Base-by-base conservation (phyloP, 2,888 invertebrate species). In the Thera obeliscata region DNA sequence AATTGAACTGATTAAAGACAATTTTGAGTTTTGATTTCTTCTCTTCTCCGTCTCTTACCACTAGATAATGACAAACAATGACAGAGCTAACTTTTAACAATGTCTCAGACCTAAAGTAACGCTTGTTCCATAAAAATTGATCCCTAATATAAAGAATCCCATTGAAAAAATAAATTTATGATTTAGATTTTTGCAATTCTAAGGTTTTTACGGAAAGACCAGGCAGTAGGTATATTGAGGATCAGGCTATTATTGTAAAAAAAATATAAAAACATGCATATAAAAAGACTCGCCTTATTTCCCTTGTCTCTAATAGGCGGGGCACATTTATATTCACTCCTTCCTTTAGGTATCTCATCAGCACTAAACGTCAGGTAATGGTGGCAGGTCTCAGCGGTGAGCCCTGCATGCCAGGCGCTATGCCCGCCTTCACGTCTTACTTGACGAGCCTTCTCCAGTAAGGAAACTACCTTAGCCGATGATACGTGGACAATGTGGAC, bases 311-410 rank as follows among this genome's bases (percentile, higher is more conserved):
- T 90, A 67, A 97, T 96, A 0, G 96, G 96, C 2, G 96, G 96
- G 66, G 95, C 95, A 72, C 96, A 96, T 80, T 96, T 97, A 78
- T 94, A 96, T 81, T 96, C 95, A 43, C 96, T 96, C 36, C 90
- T 94, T 3, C 94, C 94, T 48, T 94, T 90, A 3, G 95, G 95
- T 43, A 97, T 94, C 63, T 95, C 90, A 75, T 96, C 96, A 0
- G 96, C 94, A 55, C 91, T 89, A 43, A 97, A 86, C 0, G 94
- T 91, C 38, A 97, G 87, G 82, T 96, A 96, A 82, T 96, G 97
- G 74, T 96, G 95, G 80, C 96, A 96, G 1, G 96, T 97, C 85
- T 96, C 96, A 0, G 95, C 95, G 0, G 96, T 96, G 67, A 96
- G 87, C 0, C 94, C 94, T 0, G 90, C 93, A 3, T 95, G 94